Percentiles rank a stretch among this genome's conserved stretches.
Conservation (phyloP, 30 jellyfish, hydroid and myxozoan species). For the Aurelia aurita region DNA sequence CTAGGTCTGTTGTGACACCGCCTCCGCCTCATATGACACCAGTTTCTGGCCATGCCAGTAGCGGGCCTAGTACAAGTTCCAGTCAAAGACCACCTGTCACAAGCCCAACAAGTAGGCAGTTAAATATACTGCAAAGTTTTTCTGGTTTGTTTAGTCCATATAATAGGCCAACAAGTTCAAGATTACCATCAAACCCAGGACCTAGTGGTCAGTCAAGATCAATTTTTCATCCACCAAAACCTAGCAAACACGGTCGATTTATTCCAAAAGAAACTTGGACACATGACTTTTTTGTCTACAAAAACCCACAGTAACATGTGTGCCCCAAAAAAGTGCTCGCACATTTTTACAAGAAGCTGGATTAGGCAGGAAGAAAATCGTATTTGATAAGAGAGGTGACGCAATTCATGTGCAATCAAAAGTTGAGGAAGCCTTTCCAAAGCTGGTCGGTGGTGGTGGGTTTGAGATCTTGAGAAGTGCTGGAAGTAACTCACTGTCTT, state of each 20-base stretch:
- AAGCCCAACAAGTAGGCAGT: background rate
- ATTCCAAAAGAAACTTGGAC: background rate
- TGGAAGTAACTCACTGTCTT: background rate
- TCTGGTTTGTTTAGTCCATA: background rate
- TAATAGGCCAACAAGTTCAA: background rate
- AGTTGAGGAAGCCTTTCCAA: conserved; percentile 1
- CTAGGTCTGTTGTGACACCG: background rate
- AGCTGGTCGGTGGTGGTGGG: conserved; percentile 3
- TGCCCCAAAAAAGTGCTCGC: background rate
- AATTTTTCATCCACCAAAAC: background rate
- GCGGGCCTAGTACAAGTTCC: background rate
- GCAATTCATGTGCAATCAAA: background rate
- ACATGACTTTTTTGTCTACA: background rate
- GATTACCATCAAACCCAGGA: background rate
- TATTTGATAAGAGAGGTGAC: background rate
- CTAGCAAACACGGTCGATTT: background rate
- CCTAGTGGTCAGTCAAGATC: background rate
- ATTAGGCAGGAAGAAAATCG: background rate
- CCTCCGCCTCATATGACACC: too few relatives aligned
- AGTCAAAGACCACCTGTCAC: too few relatives aligned
- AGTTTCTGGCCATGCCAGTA: conserved; percentile 3
- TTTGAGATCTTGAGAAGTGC: conserved; percentile 3
- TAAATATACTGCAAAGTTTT: background rate
- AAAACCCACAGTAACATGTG: background rate
- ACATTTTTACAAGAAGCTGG: background rate